Base-by-base conservation (phyloP, 2,888 invertebrate genomes). In the Drosophila hamatofila region DNA sequence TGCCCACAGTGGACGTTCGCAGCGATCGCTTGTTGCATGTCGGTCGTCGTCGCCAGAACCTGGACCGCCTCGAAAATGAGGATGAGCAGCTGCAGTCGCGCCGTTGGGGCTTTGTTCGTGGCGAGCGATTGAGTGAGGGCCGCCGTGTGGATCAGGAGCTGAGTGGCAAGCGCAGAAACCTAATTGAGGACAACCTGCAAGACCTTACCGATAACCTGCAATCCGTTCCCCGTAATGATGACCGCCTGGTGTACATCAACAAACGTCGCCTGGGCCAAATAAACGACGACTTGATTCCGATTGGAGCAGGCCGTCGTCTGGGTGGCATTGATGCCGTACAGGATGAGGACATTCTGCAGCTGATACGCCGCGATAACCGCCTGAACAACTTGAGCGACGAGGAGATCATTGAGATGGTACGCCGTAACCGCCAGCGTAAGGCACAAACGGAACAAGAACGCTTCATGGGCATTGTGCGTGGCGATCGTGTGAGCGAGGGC, bases 41-140 rank as follows among this genome's bases (percentile, higher is more conserved):
- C 7, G 74, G 65, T 12, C 90, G 90, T 27, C 88, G 90, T n/a
- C 87, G 85, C 8, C 63, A 72, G 35, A 57, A 56, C 12, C 7
- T 63, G 8, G 57, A 61, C 35, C 59, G 42, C 58, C 63, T 49
- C 2, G 55, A 59, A 1, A 25, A 57, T 25, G 58, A 77, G 12
- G 65, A 74, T 30, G 56, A 64, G 12, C 71, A 67, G 54, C 30
- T 23, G 5, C 44, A 85, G 63, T 27, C 72, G 9, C 70, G 35
- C 18, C 44, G 33, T 7, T 3, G 41, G 55, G 64, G 48, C 44
- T 2, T 37, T 11, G 48, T 59, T 1, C 55, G 54, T 14, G 61
- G 61, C 8, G 72, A 46, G 0, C 86, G 88, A 4, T 14, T 51
- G 21, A 51, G 42, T 1, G 39, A 82, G 21, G 80, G 68, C 6